phyloP scores from a whole-genome alignment of 2,113 vertebrate genomes.

The Pelmatolapia mariae region DNA sequence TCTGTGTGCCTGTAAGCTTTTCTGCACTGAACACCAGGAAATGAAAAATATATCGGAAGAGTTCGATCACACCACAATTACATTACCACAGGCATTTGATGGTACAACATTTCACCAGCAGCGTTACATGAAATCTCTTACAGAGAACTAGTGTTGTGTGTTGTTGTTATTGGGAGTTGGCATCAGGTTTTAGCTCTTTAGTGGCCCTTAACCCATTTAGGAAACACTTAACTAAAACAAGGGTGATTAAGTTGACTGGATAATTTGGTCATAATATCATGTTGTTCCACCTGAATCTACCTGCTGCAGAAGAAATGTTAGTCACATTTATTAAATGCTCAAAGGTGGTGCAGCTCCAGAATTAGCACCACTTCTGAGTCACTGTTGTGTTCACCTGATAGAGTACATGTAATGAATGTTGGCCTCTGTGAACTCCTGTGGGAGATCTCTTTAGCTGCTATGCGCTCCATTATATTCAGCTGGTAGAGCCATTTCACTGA shows the following conservation, averaged over 20 bases:
- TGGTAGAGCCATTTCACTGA: not conserved
- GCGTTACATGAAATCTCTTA: not conserved
- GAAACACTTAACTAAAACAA: not conserved
- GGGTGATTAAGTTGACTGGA: not conserved
- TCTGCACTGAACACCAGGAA: conserved; percentile 12
- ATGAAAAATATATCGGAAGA: conserved; percentile 37
- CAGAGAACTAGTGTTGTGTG: not conserved
- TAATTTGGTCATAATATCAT: not conserved
- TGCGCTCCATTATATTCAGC: not conserved
- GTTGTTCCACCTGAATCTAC: not conserved
- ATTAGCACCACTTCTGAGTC: not conserved
- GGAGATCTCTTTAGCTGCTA: not conserved
- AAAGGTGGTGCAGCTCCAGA: not conserved
- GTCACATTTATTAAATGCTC: not conserved
- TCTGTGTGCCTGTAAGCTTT: conserved; percentile 9
- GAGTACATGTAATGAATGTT: not conserved
- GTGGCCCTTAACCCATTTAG: not conserved
- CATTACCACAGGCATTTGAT: conserved; percentile 2
- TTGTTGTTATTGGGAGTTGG: not conserved
- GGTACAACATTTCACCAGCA: not conserved
- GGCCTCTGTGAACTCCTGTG: not conserved
- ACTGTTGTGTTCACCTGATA: not conserved
- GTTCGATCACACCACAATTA: not conserved
- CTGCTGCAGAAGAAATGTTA: not conserved
- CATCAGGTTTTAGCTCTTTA: not conserved